Percentiles rank a stretch among this genome's conserved stretches.
Evolutionary conservation across 2,797 vertebrate genomes (phyloP).

Genomic region (Halcyon badia): DNA sequence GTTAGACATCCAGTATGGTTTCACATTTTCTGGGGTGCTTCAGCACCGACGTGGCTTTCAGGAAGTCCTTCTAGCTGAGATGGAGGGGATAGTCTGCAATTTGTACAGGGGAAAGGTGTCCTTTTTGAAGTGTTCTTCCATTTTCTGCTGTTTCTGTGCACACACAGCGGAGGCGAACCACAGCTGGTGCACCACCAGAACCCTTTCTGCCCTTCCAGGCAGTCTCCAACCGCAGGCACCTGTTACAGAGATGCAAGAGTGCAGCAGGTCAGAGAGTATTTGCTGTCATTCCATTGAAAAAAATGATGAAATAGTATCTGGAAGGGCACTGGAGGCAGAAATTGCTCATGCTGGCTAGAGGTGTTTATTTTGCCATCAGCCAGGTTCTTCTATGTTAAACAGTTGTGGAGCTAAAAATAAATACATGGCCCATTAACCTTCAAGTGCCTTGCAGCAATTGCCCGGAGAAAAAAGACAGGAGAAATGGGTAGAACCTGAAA

Average conservation of each 20-base stretch:
- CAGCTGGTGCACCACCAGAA: background rate
- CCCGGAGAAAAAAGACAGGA: conserved; percentile 31
- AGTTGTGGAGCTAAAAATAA: conserved; percentile 37
- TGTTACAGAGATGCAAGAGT: background rate
- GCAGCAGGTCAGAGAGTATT: background rate
- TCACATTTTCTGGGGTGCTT: background rate
- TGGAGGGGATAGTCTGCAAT: background rate
- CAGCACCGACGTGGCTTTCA: background rate
- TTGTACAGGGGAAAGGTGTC: background rate
- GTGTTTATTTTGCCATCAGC: background rate
- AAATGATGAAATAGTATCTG: background rate
- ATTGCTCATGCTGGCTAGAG: background rate
- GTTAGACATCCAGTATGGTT: background rate
- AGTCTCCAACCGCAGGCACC: background rate
- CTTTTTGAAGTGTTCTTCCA: background rate
- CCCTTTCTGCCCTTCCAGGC: background rate
- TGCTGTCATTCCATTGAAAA: background rate
- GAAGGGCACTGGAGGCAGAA: background rate
- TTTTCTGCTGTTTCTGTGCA: background rate
- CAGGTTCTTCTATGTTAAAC: conserved; percentile 3
- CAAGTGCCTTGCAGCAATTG: conserved; percentile 4
- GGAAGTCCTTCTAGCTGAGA: background rate
- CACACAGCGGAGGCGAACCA: background rate
- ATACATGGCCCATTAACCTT: background rate
- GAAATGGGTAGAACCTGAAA: conserved; percentile 15